Conservation (phyloP, 2,797 vertebrate species). For the Diplodus puntazzo region DNA sequence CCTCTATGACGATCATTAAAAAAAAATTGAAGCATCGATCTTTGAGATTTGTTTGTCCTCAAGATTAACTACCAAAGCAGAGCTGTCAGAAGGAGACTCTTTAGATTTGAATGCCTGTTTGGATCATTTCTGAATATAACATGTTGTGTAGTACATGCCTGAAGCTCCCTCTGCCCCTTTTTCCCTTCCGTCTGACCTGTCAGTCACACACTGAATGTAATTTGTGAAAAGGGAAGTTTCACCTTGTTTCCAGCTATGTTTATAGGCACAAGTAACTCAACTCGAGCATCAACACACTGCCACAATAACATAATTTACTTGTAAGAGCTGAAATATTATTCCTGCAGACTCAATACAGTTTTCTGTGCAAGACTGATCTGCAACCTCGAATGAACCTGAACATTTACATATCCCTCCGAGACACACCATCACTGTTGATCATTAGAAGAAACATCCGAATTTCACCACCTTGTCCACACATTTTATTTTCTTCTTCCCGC, state of each 20-base stretch:
- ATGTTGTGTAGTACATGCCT: slow-evolving; percentile 19
- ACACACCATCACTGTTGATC: slow-evolving; percentile 25
- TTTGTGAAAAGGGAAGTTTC: slow-evolving; percentile 29
- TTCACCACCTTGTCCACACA: slow-evolving; percentile 38
- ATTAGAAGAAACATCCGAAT: slow-evolving; percentile 31
- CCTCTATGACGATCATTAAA: not conserved
- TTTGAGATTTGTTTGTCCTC: slow-evolving; percentile 7
- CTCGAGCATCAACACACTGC: not conserved
- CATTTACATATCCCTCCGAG: slow-evolving; percentile 33
- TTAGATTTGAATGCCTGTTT: slow-evolving; percentile 4
- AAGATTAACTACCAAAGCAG: not conserved
- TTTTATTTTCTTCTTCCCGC: slow-evolving; percentile 40
- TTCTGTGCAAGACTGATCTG: slow-evolving; percentile 6
- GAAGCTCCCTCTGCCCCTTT: slow-evolving; percentile 10
- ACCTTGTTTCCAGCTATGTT: slow-evolving; percentile 48
- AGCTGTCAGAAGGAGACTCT: not conserved
- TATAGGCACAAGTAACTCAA: slow-evolving; percentile 6
- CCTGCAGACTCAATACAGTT: not conserved
- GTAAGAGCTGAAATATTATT: not conserved
- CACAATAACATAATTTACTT: slow-evolving; percentile 9
- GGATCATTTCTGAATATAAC: slow-evolving; percentile 10
- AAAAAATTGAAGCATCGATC: not conserved
- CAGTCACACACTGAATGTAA: slow-evolving; percentile 47
- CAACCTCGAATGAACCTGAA: slow-evolving; percentile 23
- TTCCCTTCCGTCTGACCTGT: slow-evolving; percentile 44